Percentiles rank a stretch among this genome's conserved stretches.
Conservation (phyloP, 1,140 invertebrate genomes). For the Camponotus floridanus region DNA sequence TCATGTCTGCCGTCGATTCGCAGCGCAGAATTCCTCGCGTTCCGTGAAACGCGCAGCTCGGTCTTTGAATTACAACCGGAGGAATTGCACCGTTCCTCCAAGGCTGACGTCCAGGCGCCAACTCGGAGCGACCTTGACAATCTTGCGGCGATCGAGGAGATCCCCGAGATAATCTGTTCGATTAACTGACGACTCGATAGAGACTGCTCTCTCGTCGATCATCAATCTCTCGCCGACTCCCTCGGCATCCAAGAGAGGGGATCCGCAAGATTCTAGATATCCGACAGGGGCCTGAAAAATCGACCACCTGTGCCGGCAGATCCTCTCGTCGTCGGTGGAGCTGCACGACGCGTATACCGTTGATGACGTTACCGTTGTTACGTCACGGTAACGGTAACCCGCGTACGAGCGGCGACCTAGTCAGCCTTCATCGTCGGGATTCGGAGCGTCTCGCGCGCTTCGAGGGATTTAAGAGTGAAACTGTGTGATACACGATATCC, state of each 20-base stretch:
- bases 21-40: conserved; percentile 20
- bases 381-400: conserved; percentile 83
- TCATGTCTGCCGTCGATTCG: conserved; percentile 60
- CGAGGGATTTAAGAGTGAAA: conserved; percentile 85
- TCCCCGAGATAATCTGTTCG: not conserved
- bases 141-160: conserved; percentile 2
- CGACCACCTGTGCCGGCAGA: not conserved
- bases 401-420: conserved; percentile 76
- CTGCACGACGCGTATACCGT: too few species aligned
- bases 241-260: not conserved
- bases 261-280: not conserved
- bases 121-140: conserved; percentile 9
- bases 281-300: not conserved
- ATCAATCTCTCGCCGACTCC: conserved; percentile 13
- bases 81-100: not conserved
- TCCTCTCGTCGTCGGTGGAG: not conserved
- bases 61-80: not conserved
- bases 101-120: not conserved
- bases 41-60: not conserved
- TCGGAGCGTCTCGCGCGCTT: conserved; percentile 66
- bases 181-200: not conserved
- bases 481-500: conserved; percentile 79
- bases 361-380: conserved; percentile 79
- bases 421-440: conserved; percentile 65
- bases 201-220: not conserved